These are phyloP conservation scores for Bambusicola thoracicus DNA, from an alignment of 2,113 vertebrate species.

Conservation along the genomic window DNA sequence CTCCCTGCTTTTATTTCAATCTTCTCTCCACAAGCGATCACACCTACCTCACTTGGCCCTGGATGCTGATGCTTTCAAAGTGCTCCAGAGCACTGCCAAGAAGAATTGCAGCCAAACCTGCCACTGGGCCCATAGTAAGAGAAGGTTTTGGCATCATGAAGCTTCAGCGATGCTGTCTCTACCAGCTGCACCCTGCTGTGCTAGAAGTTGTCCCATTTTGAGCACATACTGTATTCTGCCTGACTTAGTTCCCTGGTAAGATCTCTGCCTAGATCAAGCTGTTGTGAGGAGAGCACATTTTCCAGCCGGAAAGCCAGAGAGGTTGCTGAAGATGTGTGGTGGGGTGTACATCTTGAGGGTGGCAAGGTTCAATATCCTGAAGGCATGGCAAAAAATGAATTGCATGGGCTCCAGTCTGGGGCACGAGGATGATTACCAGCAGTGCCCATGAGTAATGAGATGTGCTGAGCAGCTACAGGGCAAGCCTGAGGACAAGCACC, in stretches of 20 bases:
- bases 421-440: neutral
- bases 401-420: neutral
- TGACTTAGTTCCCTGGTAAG: neutral
- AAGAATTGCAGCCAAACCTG: neutral
- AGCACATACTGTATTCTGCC: neutral
- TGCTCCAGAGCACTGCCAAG: neutral
- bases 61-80: neutral
- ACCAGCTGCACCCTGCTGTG: neutral
- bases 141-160: neutral
- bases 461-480: neutral
- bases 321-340: neutral
- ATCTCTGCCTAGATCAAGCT: neutral
- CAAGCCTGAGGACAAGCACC: neutral
- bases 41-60: neutral
- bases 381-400: neutral
- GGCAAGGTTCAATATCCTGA: neutral
- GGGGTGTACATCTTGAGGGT: neutral
- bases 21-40: neutral
- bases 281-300: neutral
- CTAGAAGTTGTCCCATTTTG: neutral
- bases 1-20: neutral
- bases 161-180: neutral
- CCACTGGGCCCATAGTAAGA: neutral
- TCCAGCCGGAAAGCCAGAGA: neutral
- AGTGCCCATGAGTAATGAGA: neutral